Conservation (phyloP, 2,113 vertebrate species). For the Vulpes ferrilata region DNA sequence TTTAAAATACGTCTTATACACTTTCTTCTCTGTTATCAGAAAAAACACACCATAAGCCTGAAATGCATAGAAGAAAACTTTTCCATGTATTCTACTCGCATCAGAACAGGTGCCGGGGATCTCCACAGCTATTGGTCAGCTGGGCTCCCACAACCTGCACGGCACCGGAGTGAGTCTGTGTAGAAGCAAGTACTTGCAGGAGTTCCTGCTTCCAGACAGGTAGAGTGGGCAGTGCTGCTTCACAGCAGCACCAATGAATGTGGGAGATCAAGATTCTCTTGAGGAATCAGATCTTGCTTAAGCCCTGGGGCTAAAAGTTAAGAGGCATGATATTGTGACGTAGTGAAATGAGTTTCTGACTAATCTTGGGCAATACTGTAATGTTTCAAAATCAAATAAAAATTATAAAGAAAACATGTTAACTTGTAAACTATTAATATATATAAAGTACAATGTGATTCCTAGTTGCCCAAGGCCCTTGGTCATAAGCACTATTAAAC, state of each 20-base stretch:
- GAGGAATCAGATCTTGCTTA: neutral
- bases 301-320: neutral
- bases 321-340: neutral
- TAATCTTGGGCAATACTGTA: neutral
- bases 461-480: conserved; percentile 7
- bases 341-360: neutral
- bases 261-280: neutral
- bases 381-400: neutral
- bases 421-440: conserved; percentile 31
- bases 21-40: neutral
- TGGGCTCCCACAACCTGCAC: neutral
- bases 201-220: neutral
- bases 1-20: neutral
- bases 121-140: neutral
- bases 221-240: neutral
- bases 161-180: neutral
- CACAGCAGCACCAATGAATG: neutral
- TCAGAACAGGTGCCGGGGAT: neutral
- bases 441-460: neutral
- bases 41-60: neutral
- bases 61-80: neutral
- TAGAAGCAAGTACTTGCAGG: neutral
- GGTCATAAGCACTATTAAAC: neutral
- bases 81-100: neutral
- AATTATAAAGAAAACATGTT: neutral